phyloP scores from a whole-genome alignment of 2,113 vertebrate genomes.

The Centropus unirufus region DNA sequence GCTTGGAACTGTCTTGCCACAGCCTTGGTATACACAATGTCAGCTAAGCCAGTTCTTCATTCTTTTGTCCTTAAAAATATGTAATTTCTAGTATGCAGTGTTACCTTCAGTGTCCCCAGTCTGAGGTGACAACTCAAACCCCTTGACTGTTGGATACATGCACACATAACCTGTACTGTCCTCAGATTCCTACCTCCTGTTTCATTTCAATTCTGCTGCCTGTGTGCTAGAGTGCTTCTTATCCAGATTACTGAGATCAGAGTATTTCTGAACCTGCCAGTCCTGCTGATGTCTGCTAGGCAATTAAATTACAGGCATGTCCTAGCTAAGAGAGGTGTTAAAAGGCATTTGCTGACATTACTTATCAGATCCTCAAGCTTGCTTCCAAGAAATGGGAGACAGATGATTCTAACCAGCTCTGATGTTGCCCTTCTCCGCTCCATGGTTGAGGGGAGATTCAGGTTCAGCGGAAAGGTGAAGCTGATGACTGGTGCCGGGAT shows the following conservation, averaged over 20 bases:
- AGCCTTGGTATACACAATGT: not conserved
- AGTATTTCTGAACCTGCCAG: conserved; percentile 21
- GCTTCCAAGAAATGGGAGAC: not conserved
- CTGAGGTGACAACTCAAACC: not conserved
- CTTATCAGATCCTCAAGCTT: conserved; percentile 10
- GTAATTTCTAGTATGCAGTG: not conserved
- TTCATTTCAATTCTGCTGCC: not conserved
- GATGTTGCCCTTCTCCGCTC: not conserved
- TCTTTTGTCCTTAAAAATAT: not conserved
- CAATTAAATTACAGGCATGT: conserved; percentile 58
- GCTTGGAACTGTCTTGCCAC: not conserved
- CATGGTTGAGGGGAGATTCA: not conserved
- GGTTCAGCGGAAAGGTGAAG: not conserved
- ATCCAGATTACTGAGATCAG: conserved; percentile 22
- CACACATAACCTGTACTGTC: fast-evolving
- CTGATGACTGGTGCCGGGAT: not conserved
- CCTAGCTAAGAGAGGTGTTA: conserved; percentile 16
- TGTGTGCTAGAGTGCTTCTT: not conserved
- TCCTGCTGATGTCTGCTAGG: conserved; percentile 24
- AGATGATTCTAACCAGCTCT: not conserved
- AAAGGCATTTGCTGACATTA: conserved; percentile 20
- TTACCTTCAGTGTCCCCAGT: not conserved
- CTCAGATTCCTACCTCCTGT: not conserved
- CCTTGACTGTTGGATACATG: not conserved
- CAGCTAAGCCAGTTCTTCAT: not conserved